phyloP scores from a whole-genome alignment of 2,888 invertebrate genomes.

The Caenorhabditis drosophilae region DNA sequence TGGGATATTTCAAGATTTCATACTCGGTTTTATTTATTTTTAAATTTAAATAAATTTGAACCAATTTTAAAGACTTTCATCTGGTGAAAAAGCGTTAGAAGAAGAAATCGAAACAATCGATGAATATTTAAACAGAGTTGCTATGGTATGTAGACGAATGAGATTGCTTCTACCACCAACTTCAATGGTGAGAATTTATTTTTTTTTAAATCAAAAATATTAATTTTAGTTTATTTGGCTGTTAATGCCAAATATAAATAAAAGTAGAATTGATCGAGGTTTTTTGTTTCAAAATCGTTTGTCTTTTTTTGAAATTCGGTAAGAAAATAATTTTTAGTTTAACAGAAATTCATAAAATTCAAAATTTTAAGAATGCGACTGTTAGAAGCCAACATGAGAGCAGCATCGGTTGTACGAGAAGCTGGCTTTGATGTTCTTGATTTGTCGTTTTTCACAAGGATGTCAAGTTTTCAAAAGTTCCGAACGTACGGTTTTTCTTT shows the following conservation, averaged over 20 bases:
- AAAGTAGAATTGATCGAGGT: neutral
- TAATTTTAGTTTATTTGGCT: slow-evolving; percentile 29
- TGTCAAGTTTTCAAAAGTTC: slow-evolving; percentile 29
- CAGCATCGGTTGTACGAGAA: slow-evolving; percentile 38
- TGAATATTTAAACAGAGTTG: slow-evolving; percentile 31
- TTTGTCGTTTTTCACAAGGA: slow-evolving; percentile 38
- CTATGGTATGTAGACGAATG: slow-evolving; percentile 34
- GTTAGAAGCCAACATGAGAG: slow-evolving; percentile 44
- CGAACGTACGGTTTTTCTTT: slow-evolving; percentile 22
- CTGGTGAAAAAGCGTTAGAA: neutral
- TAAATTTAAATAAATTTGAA: too few relatives aligned
- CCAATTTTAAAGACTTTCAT: too few relatives aligned
- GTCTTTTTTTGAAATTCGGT: slow-evolving; percentile 8
- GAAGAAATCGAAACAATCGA: slow-evolving; percentile 22
- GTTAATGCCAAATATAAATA: slow-evolving; percentile 8
- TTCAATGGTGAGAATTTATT: slow-evolving; percentile 23
- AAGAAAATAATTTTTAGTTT: too few relatives aligned
- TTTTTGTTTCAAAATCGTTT: slow-evolving; percentile 10
- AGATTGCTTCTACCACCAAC: slow-evolving; percentile 21
- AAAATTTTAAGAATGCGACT: slow-evolving; percentile 31
- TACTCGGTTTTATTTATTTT: neutral
- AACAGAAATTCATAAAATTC: too few relatives aligned
- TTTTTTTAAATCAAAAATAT: neutral
- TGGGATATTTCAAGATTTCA: slow-evolving; percentile 51
- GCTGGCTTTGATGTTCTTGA: slow-evolving; percentile 53